phyloP scores from a whole-genome alignment of 2,888 invertebrate genomes.

The Rhagonycha lutea region DNA sequence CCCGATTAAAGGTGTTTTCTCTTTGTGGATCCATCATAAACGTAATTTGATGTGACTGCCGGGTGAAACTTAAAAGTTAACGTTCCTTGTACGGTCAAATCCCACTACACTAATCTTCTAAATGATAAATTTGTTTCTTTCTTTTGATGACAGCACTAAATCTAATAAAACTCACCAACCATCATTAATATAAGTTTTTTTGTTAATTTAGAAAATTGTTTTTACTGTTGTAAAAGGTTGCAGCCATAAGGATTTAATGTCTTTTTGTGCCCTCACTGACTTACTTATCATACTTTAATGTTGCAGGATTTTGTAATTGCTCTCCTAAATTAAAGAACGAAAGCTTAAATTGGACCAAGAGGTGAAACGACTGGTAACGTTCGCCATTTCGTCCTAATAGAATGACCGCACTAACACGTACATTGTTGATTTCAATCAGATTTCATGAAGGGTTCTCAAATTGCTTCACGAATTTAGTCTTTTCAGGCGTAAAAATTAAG shows the following conservation, averaged over 20 bases:
- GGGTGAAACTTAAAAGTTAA: not conserved
- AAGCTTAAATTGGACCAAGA: slow-evolving; percentile 52
- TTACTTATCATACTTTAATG: not conserved
- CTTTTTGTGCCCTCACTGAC: not conserved
- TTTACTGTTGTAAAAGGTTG: not conserved
- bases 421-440: slow-evolving; percentile 37
- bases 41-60: not conserved
- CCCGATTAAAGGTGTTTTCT: not conserved
- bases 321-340: slow-evolving; percentile 39
- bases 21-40: not conserved
- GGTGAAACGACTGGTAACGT: slow-evolving; percentile 50
- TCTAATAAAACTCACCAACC: slow-evolving; percentile 12
- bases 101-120: slow-evolving; percentile 15
- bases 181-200: slow-evolving; percentile 11
- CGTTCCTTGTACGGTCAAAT: not conserved
- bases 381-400: slow-evolving; percentile 30
- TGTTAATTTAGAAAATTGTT: not conserved
- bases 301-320: slow-evolving; percentile 31
- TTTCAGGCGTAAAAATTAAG: slow-evolving; percentile 26
- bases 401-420: slow-evolving; percentile 37
- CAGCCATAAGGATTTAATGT: not conserved
- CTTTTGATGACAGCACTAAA: slow-evolving; percentile 19
- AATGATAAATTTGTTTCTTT: slow-evolving; percentile 23
- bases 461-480: slow-evolving; percentile 21
- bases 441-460: slow-evolving; percentile 30